phyloP scores from a whole-genome alignment of 2,888 invertebrate genomes.

The Xestia ashworthii region DNA sequence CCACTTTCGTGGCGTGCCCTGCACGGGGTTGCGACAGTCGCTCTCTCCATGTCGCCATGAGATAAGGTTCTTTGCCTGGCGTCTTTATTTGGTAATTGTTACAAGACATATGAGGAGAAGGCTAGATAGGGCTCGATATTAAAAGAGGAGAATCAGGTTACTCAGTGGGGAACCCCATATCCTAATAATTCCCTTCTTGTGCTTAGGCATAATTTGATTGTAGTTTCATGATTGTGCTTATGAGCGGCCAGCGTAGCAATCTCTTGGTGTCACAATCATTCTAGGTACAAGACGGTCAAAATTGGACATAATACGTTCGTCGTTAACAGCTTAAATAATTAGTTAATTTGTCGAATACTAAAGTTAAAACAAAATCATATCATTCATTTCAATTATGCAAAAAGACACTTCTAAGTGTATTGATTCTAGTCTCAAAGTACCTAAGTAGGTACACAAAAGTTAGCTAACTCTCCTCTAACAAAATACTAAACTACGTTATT shows the following conservation, averaged over 20 bases:
- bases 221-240: not conserved
- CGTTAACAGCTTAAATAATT: too few species aligned
- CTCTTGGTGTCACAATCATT: not conserved
- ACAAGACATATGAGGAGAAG: not conserved
- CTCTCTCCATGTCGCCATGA: too few species aligned
- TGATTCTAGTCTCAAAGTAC: not conserved
- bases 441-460: not conserved
- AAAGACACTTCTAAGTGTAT: not conserved
- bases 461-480: not conserved
- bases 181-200: not conserved
- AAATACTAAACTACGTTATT: slow-evolving; percentile 8
- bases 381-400: not conserved
- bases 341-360: too few species aligned
- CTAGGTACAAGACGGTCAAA: not conserved
- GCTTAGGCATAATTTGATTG: not conserved
- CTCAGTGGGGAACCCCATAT: not conserved
- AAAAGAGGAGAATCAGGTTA: not conserved
- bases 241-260: not conserved
- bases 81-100: not conserved
- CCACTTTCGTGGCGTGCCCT: too few species aligned
- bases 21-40: too few species aligned
- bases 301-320: too few species aligned
- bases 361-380: not conserved
- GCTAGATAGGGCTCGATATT: not conserved
- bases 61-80: not conserved